These are phyloP conservation scores for Chloebia gouldiae DNA, from an alignment of 2,113 vertebrate species.

Conservation along the genomic window DNA sequence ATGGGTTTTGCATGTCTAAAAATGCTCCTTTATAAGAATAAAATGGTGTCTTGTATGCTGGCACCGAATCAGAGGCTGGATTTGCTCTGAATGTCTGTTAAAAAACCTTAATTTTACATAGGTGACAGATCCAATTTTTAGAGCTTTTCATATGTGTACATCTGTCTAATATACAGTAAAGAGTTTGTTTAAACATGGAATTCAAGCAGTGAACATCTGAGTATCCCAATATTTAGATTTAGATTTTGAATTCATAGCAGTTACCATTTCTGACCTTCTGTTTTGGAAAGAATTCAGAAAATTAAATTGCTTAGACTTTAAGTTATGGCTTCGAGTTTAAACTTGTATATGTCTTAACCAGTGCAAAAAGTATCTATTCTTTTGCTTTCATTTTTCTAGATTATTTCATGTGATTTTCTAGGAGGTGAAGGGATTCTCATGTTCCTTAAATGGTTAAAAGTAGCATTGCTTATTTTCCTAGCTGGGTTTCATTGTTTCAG, in stretches of 20 bases:
- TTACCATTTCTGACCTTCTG: neutral
- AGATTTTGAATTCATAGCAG: neutral
- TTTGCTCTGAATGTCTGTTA: neutral
- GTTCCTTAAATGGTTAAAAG: slow-evolving; percentile 13
- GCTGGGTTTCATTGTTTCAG: slow-evolving; percentile 32
- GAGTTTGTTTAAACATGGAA: neutral
- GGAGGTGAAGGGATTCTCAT: neutral
- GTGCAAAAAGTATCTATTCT: neutral
- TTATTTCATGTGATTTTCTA: neutral
- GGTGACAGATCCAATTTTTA: neutral
- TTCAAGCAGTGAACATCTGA: neutral
- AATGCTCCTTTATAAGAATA: neutral
- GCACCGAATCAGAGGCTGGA: neutral
- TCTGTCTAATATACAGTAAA: neutral
- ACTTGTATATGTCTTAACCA: neutral
- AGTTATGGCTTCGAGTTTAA: neutral
- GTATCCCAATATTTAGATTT: neutral
- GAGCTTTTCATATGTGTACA: neutral
- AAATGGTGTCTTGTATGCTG: neutral
- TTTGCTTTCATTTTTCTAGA: neutral
- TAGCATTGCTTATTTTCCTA: slow-evolving; percentile 10
- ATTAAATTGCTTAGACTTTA: neutral
- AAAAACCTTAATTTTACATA: neutral
- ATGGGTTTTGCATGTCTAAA: neutral
- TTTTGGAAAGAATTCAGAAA: neutral